Conservation (phyloP, 2,888 invertebrate genomes). For the Acrobasis suavella region DNA sequence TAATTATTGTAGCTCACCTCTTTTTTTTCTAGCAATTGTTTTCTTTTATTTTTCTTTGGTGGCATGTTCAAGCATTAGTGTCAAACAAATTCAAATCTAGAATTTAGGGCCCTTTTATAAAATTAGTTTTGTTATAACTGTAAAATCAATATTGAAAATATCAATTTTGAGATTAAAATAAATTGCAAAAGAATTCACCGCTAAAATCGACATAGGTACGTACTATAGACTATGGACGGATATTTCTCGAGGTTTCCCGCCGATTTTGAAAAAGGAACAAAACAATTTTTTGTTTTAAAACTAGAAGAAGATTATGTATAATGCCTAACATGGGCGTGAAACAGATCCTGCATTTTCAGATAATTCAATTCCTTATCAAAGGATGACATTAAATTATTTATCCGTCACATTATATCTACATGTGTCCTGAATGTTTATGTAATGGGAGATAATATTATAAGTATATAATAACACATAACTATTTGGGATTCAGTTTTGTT, state of each 20-base stretch:
- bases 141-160: too few species aligned
- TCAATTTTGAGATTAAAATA: too few species aligned
- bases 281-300: conserved; percentile 7
- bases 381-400: conserved; percentile 42
- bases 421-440: conserved; percentile 56
- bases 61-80: neutral
- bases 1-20: conserved; percentile 1
- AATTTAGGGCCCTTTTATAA: too few species aligned
- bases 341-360: conserved; percentile 38
- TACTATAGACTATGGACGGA: too few species aligned
- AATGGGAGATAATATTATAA: conserved; percentile 47
- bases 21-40: neutral
- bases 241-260: neutral
- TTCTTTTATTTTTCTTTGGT: conserved; percentile 6
- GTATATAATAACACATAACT: conserved; percentile 38
- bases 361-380: conserved; percentile 33
- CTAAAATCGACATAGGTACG: too few species aligned
- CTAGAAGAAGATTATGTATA: neutral
- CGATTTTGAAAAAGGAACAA: conserved; percentile 4
- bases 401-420: conserved; percentile 1
- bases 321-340: neutral
- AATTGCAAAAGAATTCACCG: too few species aligned
- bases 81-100: too few species aligned
- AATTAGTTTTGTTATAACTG: too few species aligned
- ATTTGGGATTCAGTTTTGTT: conserved; percentile 57